Conservation (phyloP, 1,140 invertebrate species). For the Ceratina australensis region DNA sequence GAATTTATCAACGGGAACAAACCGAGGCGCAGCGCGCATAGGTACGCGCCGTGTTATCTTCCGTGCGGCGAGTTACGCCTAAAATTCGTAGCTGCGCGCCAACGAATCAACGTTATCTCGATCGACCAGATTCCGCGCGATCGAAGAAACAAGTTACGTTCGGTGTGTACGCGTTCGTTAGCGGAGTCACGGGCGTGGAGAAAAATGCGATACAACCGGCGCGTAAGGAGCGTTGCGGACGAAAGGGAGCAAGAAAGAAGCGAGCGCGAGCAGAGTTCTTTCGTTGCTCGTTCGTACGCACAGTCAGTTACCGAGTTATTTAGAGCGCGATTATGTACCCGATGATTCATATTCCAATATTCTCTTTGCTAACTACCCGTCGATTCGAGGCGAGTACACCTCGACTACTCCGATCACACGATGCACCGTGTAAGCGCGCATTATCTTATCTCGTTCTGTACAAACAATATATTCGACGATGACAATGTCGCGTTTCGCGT, state of each 20-base stretch:
- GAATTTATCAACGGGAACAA: conserved; percentile 77
- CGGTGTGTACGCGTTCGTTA: not conserved
- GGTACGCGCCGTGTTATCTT: conserved; percentile 37
- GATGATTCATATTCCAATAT: conserved; percentile 63
- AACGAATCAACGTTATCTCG: conserved; percentile 9
- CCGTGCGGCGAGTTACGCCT: not conserved
- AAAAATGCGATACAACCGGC: conserved; percentile 11
- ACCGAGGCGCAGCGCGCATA: conserved; percentile 51
- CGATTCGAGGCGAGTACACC: conserved; percentile 46
- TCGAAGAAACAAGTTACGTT: not conserved
- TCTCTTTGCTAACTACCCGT: conserved; percentile 44
- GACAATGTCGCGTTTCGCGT: conserved; percentile 40
- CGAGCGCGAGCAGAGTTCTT: conserved; percentile 17
- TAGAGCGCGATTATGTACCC: conserved; percentile 44
- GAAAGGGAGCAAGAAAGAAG: conserved; percentile 14
- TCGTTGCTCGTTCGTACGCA: conserved; percentile 6
- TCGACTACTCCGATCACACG: conserved; percentile 57
- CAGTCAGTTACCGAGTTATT: conserved; percentile 34
- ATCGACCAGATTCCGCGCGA: conserved; percentile 18
- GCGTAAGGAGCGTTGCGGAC: not conserved
- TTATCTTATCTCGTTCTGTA: conserved; percentile 59
- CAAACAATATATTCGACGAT: not conserved
- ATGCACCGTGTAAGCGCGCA: conserved; percentile 7
- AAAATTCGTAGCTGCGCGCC: conserved; percentile 13
- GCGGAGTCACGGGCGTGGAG: conserved; percentile 8